These are phyloP conservation scores for Numenius arquata DNA, from an alignment of 2,113 vertebrate genomes.

Conservation along the genomic window DNA sequence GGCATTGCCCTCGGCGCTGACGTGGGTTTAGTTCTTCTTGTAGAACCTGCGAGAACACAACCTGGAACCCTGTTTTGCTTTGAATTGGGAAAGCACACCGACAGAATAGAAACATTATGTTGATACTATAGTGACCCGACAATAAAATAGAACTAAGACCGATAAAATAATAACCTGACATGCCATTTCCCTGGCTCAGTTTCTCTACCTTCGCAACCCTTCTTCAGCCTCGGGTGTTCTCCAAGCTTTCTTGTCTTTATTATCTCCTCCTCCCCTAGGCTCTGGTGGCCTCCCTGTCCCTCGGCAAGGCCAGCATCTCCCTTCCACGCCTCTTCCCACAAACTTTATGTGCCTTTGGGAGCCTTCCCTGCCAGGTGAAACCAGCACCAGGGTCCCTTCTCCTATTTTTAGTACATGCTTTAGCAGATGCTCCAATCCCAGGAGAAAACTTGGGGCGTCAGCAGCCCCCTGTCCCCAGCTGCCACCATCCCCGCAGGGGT, in stretches of 20 bases:
- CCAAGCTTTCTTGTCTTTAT: background rate
- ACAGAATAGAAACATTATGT: background rate
- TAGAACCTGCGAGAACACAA: fast-evolving
- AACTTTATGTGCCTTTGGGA: background rate
- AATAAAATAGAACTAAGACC: background rate
- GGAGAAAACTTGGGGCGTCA: background rate
- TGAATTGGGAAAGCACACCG: fast-evolving
- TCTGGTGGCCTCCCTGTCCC: background rate
- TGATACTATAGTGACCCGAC: background rate
- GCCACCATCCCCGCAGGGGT: background rate
- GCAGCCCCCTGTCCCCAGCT: background rate
- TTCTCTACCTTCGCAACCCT: background rate
- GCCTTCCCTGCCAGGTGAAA: background rate
- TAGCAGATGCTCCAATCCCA: background rate
- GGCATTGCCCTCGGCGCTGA: background rate
- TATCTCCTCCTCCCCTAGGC: background rate
- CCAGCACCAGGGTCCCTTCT: background rate
- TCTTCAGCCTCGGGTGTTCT: background rate
- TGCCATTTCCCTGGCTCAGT: background rate
- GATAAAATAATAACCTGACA: background rate
- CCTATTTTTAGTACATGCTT: background rate
- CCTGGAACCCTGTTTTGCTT: background rate
- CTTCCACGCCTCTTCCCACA: background rate
- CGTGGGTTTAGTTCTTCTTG: background rate
- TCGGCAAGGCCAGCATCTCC: background rate